Evolutionary conservation across 2,888 invertebrate species (phyloP).

Genomic region (Troilus luridus): DNA sequence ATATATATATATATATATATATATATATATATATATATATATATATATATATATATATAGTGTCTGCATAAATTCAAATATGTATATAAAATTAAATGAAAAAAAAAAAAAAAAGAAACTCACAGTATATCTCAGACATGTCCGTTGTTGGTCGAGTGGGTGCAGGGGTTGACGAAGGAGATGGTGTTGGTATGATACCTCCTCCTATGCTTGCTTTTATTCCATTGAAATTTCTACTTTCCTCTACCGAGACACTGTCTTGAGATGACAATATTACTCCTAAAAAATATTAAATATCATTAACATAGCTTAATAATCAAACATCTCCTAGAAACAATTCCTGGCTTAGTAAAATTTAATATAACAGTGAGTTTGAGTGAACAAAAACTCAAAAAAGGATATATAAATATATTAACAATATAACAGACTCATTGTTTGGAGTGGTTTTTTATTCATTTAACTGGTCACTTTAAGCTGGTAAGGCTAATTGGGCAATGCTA

Average conservation of each 20-base stretch:
- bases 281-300: background rate
- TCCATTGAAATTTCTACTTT: slow-evolving; percentile 74
- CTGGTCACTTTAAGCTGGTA: too few species aligned
- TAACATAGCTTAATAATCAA: background rate
- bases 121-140: slow-evolving; percentile 74
- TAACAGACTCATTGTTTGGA: too few species aligned
- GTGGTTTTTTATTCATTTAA: too few species aligned
- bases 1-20: background rate
- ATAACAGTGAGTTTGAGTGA: too few species aligned
- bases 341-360: too few species aligned
- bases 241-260: slow-evolving; percentile 75
- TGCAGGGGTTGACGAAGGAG: slow-evolving; percentile 69
- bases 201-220: slow-evolving; percentile 63
- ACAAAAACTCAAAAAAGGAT: too few species aligned
- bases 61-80: too few species aligned
- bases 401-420: too few species aligned
- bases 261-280: slow-evolving; percentile 78
- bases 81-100: too few species aligned
- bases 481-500: too few species aligned
- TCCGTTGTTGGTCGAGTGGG: slow-evolving; percentile 71
- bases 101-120: slow-evolving; percentile 64
- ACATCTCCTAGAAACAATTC: background rate
- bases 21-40: slow-evolving; percentile 64
- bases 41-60: background rate
- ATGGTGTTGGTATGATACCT: slow-evolving; percentile 65